Percentiles rank a stretch among this genome's conserved stretches.
Evolutionary conservation across 2,888 invertebrate genomes (phyloP).

Genomic region (Zygogramma bicolorata): DNA sequence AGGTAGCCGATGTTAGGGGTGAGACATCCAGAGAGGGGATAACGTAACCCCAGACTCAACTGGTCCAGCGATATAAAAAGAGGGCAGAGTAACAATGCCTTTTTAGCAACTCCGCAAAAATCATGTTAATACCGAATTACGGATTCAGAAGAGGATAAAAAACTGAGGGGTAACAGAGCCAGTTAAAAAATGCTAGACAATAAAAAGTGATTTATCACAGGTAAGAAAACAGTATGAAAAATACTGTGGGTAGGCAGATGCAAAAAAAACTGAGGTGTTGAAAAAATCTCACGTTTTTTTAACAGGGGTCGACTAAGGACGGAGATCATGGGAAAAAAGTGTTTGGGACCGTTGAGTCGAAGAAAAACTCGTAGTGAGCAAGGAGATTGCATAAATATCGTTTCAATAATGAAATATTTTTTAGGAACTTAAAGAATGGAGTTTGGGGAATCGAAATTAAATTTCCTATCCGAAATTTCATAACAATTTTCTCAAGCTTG

Average conservation of each 20-base stretch:
- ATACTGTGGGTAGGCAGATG: slow-evolving; percentile 47
- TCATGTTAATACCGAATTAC: slow-evolving; percentile 59
- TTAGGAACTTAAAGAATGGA: too few species aligned
- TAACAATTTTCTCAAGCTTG: too few species aligned
- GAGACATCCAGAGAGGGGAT: slow-evolving; percentile 39
- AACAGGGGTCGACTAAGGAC: slow-evolving; percentile 18
- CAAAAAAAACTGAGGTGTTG: slow-evolving; percentile 42
- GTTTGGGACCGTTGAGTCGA: background rate
- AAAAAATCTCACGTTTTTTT: slow-evolving; percentile 50
- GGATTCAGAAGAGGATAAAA: slow-evolving; percentile 42
- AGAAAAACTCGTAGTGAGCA: too few species aligned
- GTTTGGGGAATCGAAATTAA: too few species aligned
- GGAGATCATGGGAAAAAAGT: slow-evolving; percentile 38
- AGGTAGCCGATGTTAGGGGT: slow-evolving; percentile 39
- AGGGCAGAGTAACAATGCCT: slow-evolving; percentile 35
- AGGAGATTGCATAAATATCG: too few species aligned
- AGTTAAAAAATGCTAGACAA: slow-evolving; percentile 45
- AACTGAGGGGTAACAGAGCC: slow-evolving; percentile 34
- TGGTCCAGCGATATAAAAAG: slow-evolving; percentile 30
- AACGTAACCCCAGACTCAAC: slow-evolving; percentile 46
- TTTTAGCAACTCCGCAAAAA: slow-evolving; percentile 50
- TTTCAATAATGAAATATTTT: too few species aligned
- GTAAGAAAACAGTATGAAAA: slow-evolving; percentile 40
- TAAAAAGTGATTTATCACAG: slow-evolving; percentile 47
- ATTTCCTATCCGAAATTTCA: too few species aligned